These are phyloP conservation scores for Calliphora vicina DNA, from an alignment of 1,140 invertebrate species.

Conservation along the genomic window DNA sequence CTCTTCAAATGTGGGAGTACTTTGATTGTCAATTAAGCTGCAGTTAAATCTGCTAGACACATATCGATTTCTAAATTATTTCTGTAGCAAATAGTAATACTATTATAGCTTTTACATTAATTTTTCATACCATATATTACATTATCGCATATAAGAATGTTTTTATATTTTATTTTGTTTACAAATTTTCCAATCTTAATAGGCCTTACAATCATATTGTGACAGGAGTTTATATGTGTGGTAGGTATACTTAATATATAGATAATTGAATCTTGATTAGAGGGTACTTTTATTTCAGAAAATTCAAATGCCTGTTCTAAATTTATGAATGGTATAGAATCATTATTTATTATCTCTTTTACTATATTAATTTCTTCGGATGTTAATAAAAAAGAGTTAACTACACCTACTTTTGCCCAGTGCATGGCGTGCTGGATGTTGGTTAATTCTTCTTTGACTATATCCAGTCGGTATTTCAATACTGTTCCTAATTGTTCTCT, in stretches of 20 bases:
- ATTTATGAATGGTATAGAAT: neutral
- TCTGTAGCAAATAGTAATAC: neutral
- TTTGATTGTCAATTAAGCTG: neutral
- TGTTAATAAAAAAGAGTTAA: slow-evolving; percentile 27
- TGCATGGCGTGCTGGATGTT: slow-evolving; percentile 28
- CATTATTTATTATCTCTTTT: neutral
- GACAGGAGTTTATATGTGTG: neutral
- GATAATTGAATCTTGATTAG: neutral
- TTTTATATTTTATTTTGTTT: neutral
- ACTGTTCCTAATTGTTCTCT: neutral
- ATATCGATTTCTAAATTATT: neutral
- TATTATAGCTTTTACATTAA: too few species aligned
- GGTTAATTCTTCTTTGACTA: slow-evolving; percentile 31
- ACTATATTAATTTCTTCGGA: neutral
- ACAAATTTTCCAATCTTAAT: neutral
- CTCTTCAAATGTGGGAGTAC: neutral
- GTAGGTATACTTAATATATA: slow-evolving; percentile 37
- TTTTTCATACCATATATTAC: too few species aligned
- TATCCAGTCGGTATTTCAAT: slow-evolving; percentile 19
- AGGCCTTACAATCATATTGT: neutral
- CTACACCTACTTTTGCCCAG: slow-evolving; percentile 2
- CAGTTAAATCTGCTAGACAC: neutral
- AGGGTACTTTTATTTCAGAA: slow-evolving; percentile 17
- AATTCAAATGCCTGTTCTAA: slow-evolving; percentile 24
- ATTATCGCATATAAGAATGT: too few species aligned